phyloP scores from a whole-genome alignment of 2,888 invertebrate species.

The Harpalus rufipes region DNA sequence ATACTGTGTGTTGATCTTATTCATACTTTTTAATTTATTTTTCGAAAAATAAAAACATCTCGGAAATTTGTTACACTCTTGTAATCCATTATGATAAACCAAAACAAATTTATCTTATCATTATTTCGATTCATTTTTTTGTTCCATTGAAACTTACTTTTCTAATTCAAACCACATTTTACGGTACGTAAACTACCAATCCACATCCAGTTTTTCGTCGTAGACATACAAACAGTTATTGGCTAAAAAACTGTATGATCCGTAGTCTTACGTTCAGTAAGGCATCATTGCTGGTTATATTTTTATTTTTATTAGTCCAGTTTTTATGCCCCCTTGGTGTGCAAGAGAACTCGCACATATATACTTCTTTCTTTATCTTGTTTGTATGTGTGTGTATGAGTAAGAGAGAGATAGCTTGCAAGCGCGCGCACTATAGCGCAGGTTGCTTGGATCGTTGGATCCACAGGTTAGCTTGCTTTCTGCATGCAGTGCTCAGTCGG shows the following conservation, averaged over 20 bases:
- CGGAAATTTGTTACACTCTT: background rate
- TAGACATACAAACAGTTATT: conserved; percentile 37
- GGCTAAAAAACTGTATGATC: conserved; percentile 23
- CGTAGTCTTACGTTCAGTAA: conserved; percentile 33
- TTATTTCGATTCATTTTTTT: background rate
- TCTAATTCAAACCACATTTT: conserved; percentile 35
- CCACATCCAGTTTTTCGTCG: conserved; percentile 10
- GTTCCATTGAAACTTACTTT: background rate
- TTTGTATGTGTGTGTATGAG: background rate
- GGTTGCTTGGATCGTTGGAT: conserved; percentile 50
- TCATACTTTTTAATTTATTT: background rate
- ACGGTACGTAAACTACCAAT: conserved; percentile 20
- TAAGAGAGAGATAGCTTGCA: conserved; percentile 18
- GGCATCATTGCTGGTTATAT: conserved; percentile 36
- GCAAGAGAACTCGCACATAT: conserved; percentile 15
- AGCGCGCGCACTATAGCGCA: conserved; percentile 45
- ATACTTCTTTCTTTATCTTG: conserved; percentile 4
- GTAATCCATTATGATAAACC: background rate
- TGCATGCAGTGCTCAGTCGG: conserved; percentile 57
- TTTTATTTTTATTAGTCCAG: conserved; percentile 55
- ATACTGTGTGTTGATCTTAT: too few relatives aligned
- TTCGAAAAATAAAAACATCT: background rate
- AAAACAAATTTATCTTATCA: background rate
- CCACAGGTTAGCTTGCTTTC: conserved; percentile 62
- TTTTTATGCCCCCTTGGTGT: conserved; percentile 36